Conservation (phyloP, 1,140 invertebrate genomes). For the Parapsyche elsis region DNA sequence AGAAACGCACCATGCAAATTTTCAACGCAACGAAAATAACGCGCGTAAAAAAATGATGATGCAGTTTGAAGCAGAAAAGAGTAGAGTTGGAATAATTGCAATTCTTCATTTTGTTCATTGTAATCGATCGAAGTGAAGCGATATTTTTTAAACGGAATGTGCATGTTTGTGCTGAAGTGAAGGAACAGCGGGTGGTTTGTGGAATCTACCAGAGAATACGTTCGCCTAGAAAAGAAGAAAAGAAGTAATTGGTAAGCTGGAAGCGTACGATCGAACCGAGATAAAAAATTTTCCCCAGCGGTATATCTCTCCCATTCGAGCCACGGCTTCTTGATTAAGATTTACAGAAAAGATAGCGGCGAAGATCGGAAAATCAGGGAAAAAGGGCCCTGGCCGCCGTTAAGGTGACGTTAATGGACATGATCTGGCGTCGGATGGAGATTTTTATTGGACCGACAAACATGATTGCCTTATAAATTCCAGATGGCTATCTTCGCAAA, state of each 20-base stretch:
- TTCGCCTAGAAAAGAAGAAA: slow-evolving; percentile 2
- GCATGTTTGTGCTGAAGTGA: background rate
- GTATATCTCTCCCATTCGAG: slow-evolving; percentile 30
- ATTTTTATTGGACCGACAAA: slow-evolving; percentile 52
- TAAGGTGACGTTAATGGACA: slow-evolving; percentile 53
- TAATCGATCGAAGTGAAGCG: background rate
- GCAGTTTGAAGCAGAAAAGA: background rate
- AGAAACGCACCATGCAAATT: no score
- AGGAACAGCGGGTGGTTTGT: background rate
- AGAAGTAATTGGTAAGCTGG: slow-evolving; percentile 46
- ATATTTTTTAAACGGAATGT: background rate
- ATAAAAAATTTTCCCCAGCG: slow-evolving; percentile 40
- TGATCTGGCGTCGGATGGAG: slow-evolving; percentile 50
- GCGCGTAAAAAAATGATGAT: no score
- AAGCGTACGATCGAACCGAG: slow-evolving; percentile 41
- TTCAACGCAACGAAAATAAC: no score
- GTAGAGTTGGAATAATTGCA: background rate
- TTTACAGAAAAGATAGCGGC: slow-evolving; percentile 49
- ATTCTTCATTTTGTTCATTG: no score
- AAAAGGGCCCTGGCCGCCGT: slow-evolving; percentile 42
- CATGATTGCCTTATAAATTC: slow-evolving; percentile 36
- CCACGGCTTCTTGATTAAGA: slow-evolving; percentile 50
- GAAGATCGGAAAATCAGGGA: slow-evolving; percentile 42
- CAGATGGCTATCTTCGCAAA: slow-evolving; percentile 28
- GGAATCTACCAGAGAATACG: slow-evolving; percentile 14